Evolutionary conservation across 92 coral and sea anemone species (phyloP).

Genomic region (Ricordea florida): DNA sequence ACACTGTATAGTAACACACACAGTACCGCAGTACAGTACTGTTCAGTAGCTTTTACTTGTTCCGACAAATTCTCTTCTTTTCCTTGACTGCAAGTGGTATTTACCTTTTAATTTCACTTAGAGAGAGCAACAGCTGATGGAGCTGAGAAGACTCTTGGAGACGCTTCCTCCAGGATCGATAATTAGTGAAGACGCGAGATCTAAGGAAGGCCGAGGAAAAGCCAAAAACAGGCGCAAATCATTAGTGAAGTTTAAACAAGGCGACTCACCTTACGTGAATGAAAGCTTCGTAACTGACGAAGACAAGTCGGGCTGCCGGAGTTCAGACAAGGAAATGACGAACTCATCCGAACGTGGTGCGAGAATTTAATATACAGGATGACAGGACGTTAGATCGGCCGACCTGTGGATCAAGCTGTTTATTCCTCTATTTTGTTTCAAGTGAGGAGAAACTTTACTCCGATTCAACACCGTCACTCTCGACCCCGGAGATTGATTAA

Average conservation of each 20-base stretch:
- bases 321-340: background rate
- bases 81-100: too few species aligned
- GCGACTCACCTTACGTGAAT: slow-evolving; percentile 8
- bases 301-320: background rate
- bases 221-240: slow-evolving; percentile 21
- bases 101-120: background rate
- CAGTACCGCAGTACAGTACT: too few species aligned
- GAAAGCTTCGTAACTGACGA: slow-evolving; percentile 15
- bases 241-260: slow-evolving; percentile 8
- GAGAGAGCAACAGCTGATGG: slow-evolving; percentile 72
- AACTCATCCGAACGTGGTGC: slow-evolving; percentile 2
- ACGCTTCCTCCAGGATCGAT: slow-evolving; percentile 23
- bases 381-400: too few species aligned
- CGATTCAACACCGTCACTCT: too few species aligned
- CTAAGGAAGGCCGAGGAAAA: slow-evolving; percentile 3
- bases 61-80: too few species aligned
- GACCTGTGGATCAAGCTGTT: background rate
- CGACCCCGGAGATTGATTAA: too few species aligned
- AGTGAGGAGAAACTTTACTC: too few species aligned
- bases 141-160: slow-evolving; percentile 58
- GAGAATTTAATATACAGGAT: background rate
- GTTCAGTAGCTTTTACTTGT: too few species aligned
- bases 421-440: background rate
- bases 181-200: background rate
- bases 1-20: too few species aligned